Evolutionary conservation across 2,888 invertebrate species (phyloP).

Genomic region (Abrostola triplasia): DNA sequence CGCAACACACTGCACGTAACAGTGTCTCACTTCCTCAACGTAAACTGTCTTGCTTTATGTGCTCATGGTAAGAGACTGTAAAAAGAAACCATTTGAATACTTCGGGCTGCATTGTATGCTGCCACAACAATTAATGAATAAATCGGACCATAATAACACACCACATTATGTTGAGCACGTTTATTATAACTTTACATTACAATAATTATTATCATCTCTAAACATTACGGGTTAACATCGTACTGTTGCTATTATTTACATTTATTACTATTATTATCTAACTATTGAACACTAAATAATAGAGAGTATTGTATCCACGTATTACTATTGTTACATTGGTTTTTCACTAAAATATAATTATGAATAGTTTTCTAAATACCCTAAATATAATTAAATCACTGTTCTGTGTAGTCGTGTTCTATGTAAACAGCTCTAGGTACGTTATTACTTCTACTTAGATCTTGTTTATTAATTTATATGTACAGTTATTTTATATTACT

Average conservation of each 20-base stretch:
- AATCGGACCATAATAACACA: constrained; percentile 25
- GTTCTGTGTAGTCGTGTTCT: constrained; percentile 1
- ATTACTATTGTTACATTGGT: constrained; percentile 29
- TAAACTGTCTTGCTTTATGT: too few relatives aligned
- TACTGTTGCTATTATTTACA: constrained; percentile 59
- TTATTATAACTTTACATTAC: constrained; percentile 59
- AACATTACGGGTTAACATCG: constrained; percentile 60
- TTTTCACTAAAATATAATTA: constrained; percentile 24
- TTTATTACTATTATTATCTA: constrained; percentile 52
- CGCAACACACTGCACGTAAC: too few relatives aligned
- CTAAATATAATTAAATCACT: constrained; percentile 24
- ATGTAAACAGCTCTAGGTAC: constrained; percentile 6
- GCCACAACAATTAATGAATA: too few relatives aligned
- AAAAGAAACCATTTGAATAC: too few relatives aligned
- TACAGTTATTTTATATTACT: constrained; percentile 21
- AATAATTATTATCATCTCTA: constrained; percentile 57
- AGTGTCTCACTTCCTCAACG: too few relatives aligned
- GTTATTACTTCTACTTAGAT: neutral
- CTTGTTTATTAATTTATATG: constrained; percentile 12
- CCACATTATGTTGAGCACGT: constrained; percentile 67
- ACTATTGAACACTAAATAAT: constrained; percentile 64
- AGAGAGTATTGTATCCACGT: constrained; percentile 48
- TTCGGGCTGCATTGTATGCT: too few relatives aligned
- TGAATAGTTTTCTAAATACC: constrained; percentile 18
- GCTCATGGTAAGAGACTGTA: too few relatives aligned